Percentiles rank a stretch among this genome's conserved stretches.
These are phyloP conservation scores for Sphenopsis melanotis DNA, from an alignment of 2,797 vertebrate species.

Conservation along the genomic window DNA sequence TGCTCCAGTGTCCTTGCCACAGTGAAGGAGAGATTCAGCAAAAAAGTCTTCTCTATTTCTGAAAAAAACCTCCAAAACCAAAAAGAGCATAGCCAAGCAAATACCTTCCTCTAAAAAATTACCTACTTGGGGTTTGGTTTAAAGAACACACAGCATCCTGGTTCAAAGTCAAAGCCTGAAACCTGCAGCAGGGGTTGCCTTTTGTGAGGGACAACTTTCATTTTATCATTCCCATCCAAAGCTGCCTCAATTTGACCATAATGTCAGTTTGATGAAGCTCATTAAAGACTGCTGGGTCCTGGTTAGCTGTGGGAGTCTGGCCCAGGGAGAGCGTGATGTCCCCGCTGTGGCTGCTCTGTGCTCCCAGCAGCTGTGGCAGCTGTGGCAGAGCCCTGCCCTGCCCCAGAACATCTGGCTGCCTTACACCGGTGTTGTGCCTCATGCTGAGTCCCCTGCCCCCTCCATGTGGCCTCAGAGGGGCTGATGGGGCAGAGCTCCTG, in stretches of 20 bases:
- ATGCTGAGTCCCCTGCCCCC: accelerated
- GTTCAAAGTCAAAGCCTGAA: not conserved
- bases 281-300: not conserved
- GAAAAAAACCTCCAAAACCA: not conserved
- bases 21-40: not conserved
- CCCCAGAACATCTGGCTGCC: not conserved
- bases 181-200: not conserved
- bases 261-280: not conserved
- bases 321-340: not conserved
- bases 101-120: not conserved
- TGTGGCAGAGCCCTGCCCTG: not conserved
- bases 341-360: not conserved
- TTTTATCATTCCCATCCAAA: not conserved
- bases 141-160: not conserved
- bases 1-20: not conserved
- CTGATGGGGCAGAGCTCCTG: not conserved
- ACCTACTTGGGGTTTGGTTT: not conserved
- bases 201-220: not conserved
- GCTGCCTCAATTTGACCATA: not conserved
- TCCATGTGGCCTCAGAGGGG: not conserved
- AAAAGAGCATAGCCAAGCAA: not conserved
- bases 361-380: not conserved
- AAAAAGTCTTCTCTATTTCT: not conserved
- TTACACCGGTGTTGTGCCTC: accelerated
- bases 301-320: not conserved